phyloP scores from a whole-genome alignment of 1,140 invertebrate species.

The Cylas formicarius region DNA sequence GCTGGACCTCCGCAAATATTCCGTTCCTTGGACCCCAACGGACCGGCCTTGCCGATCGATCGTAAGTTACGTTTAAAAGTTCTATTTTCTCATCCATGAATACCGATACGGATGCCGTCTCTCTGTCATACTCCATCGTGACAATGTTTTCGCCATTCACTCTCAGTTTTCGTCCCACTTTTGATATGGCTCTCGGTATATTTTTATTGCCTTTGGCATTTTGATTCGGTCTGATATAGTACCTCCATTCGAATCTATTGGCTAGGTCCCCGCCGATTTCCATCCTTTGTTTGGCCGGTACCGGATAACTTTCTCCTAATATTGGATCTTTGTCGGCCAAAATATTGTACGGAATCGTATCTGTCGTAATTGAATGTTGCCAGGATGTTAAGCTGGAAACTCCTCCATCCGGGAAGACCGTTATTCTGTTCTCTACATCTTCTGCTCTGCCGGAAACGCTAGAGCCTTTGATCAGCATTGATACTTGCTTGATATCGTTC shows the following conservation, averaged over 20 bases:
- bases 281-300: constrained; percentile 81
- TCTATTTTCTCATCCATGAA: constrained; percentile 84
- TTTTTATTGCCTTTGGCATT: constrained; percentile 51
- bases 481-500: constrained; percentile 72
- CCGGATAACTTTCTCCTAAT: constrained; percentile 80
- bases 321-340: constrained; percentile 75
- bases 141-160: constrained; percentile 89
- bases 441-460: constrained; percentile 73
- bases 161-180: constrained; percentile 75
- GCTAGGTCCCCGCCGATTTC: constrained; percentile 84
- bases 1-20: constrained; percentile 77
- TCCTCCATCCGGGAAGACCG: constrained; percentile 72
- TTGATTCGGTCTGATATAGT: constrained; percentile 67
- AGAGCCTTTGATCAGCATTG: constrained; percentile 80
- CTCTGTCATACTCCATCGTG: constrained; percentile 87
- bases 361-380: constrained; percentile 75
- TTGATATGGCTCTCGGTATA: constrained; percentile 58
- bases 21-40: constrained; percentile 82
- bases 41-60: constrained; percentile 79
- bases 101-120: constrained; percentile 79
- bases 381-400: constrained; percentile 73
- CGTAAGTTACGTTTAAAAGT: constrained; percentile 86
- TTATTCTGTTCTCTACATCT: constrained; percentile 72
- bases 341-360: constrained; percentile 78
- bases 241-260: constrained; percentile 92